Conservation (phyloP, 2,797 vertebrate genomes). For the Morelia viridis region DNA sequence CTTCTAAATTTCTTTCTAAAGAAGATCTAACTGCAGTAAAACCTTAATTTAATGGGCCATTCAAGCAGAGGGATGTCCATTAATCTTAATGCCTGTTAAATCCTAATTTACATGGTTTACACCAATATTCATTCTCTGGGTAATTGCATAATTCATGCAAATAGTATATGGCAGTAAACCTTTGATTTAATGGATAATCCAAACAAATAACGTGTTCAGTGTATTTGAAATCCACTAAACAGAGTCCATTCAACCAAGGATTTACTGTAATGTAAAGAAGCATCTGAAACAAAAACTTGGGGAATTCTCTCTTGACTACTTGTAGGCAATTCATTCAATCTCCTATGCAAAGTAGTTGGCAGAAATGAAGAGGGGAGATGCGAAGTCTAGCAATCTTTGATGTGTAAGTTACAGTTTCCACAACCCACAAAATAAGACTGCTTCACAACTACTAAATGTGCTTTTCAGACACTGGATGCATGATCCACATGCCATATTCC, state of each 20-base stretch:
- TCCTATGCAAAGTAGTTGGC: background rate
- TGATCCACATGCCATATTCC: too few relatives aligned
- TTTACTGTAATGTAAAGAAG: background rate
- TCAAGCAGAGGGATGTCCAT: background rate
- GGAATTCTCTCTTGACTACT: background rate
- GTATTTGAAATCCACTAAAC: background rate
- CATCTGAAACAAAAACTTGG: background rate
- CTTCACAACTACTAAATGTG: too few relatives aligned
- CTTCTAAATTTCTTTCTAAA: background rate
- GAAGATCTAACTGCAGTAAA: background rate
- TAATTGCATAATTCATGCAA: background rate
- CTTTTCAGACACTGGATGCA: too few relatives aligned
- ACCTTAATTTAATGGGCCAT: background rate
- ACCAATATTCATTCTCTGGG: background rate
- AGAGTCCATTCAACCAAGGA: background rate
- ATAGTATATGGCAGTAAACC: background rate
- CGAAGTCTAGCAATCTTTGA: too few relatives aligned
- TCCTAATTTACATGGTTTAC: background rate
- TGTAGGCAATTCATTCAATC: background rate
- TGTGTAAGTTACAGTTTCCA: too few relatives aligned
- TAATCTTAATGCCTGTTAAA: background rate
- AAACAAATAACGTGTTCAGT: background rate
- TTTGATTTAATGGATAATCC: background rate
- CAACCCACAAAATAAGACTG: too few relatives aligned
- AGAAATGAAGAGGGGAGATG: too few relatives aligned